These are phyloP conservation scores for Rhingia rostrata DNA, from an alignment of 2,888 invertebrate species.

Conservation along the genomic window DNA sequence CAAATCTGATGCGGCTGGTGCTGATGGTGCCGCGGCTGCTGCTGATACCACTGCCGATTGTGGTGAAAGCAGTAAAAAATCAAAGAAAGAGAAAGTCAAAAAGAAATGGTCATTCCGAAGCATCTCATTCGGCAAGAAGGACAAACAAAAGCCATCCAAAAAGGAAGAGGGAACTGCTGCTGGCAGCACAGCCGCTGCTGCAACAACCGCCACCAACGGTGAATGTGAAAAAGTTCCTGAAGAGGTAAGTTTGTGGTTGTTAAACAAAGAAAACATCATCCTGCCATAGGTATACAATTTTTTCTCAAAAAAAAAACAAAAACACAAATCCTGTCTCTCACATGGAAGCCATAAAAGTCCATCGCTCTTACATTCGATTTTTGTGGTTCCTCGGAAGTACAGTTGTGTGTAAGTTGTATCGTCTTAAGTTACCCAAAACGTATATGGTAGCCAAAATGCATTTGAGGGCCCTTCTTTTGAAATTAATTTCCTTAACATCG, in stretches of 20 bases:
- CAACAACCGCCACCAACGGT: slow-evolving; percentile 82
- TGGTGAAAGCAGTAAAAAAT: slow-evolving; percentile 84
- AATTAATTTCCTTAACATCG: slow-evolving; percentile 45
- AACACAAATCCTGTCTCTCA: neutral
- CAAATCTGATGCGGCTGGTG: slow-evolving; percentile 83
- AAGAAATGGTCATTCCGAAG: slow-evolving; percentile 95
- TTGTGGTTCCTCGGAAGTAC: slow-evolving; percentile 68
- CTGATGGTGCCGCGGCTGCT: slow-evolving; percentile 81
- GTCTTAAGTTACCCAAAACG: slow-evolving; percentile 62
- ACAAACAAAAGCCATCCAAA: slow-evolving; percentile 92
- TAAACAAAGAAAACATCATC: slow-evolving; percentile 39
- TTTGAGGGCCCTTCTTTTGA: slow-evolving; percentile 24
- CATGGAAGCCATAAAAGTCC: slow-evolving; percentile 60
- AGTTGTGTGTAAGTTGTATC: slow-evolving; percentile 47
- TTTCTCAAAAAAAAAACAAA: neutral
- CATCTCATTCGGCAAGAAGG: slow-evolving; percentile 93
- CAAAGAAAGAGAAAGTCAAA: slow-evolving; percentile 89
- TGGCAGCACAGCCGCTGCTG: slow-evolving; percentile 72
- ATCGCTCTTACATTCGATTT: slow-evolving; percentile 8
- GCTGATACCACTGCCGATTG: slow-evolving; percentile 81
- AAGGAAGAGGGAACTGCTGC: slow-evolving; percentile 83
- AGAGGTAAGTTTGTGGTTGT: slow-evolving; percentile 84
- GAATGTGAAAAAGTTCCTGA: slow-evolving; percentile 87
- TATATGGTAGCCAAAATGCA: slow-evolving; percentile 7
- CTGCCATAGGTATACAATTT: slow-evolving; percentile 36